Evolutionary conservation across 2,888 invertebrate genomes (phyloP).

Genomic region (Aphidius colemani): DNA sequence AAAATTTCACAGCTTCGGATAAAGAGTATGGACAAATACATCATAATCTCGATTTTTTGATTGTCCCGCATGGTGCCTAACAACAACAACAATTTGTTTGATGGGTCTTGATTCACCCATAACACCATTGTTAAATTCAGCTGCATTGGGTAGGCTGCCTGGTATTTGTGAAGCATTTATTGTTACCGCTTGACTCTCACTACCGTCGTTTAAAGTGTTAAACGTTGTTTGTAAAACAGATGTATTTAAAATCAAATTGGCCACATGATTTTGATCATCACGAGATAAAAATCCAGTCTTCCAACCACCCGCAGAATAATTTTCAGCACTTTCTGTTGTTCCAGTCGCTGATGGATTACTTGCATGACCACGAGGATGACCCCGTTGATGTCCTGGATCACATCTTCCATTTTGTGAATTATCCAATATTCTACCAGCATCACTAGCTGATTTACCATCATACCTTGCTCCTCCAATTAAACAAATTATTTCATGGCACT

Average conservation of each 20-base stretch:
- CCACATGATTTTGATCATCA: conserved; percentile 40
- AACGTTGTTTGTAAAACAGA: conserved; percentile 31
- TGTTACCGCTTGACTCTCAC: not conserved
- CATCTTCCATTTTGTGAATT: conserved; percentile 39
- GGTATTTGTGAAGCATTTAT: conserved; percentile 18
- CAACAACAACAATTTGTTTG: conserved; percentile 34
- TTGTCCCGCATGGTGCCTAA: conserved; percentile 38
- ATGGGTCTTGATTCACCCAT: conserved; percentile 21
- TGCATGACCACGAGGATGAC: conserved; percentile 49
- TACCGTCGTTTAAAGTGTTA: conserved; percentile 34
- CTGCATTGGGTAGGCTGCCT: conserved; percentile 34
- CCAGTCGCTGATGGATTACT: conserved; percentile 32
- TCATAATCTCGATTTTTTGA: conserved; percentile 33
- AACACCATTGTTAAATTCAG: conserved; percentile 30
- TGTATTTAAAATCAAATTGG: conserved; percentile 35
- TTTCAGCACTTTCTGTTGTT: conserved; percentile 40
- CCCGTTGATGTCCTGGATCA: conserved; percentile 25
- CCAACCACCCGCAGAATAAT: conserved; percentile 38
- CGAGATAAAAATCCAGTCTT: conserved; percentile 44
- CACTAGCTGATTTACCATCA: conserved; percentile 31
- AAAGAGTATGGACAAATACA: conserved; percentile 47
- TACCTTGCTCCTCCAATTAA: conserved; percentile 47
- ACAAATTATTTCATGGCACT: conserved; percentile 29
- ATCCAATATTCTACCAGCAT: conserved; percentile 38
- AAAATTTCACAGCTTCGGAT: conserved; percentile 33